phyloP scores from a whole-genome alignment of 1,140 invertebrate genomes.

The Probaryconus sp. region DNA sequence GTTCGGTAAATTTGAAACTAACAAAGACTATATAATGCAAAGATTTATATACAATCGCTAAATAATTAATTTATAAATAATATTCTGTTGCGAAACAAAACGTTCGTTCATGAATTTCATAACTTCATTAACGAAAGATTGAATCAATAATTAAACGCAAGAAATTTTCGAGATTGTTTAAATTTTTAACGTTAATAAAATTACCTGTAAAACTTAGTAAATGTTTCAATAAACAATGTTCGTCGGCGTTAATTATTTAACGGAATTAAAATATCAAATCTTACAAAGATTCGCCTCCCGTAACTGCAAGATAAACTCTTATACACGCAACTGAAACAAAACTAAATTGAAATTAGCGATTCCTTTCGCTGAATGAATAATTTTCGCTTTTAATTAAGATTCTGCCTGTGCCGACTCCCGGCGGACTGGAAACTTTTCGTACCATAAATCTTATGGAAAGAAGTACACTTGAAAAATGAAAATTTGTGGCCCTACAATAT shows the following conservation, averaged over 20 bases:
- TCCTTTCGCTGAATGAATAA: slow-evolving; percentile 31
- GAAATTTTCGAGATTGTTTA: too few relatives aligned
- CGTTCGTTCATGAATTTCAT: too few relatives aligned
- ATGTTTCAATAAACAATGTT: too few relatives aligned
- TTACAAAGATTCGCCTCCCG: slow-evolving; percentile 1
- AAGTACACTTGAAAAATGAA: slow-evolving; percentile 48
- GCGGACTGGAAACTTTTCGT: slow-evolving; percentile 15
- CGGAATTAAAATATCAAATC: slow-evolving; percentile 24
- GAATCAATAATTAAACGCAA: too few relatives aligned
- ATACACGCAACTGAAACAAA: slow-evolving; percentile 29
- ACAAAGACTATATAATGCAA: too few relatives aligned
- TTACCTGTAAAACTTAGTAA: too few relatives aligned
- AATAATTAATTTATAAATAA: too few relatives aligned
- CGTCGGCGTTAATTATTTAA: slow-evolving; percentile 36
- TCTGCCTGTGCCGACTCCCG: slow-evolving; percentile 21
- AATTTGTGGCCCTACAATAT: slow-evolving; percentile 38
- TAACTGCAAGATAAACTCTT: slow-evolving; percentile 20
- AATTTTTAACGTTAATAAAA: too few relatives aligned
- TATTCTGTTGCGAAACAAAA: too few relatives aligned
- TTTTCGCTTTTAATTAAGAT: slow-evolving; percentile 51
- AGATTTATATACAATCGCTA: too few relatives aligned
- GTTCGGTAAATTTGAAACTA: too few relatives aligned
- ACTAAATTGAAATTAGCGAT: slow-evolving; percentile 48
- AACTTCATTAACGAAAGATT: too few relatives aligned
- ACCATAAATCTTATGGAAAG: slow-evolving; percentile 50